Evolutionary conservation across 2,888 invertebrate species (phyloP).

Genomic region (Hipparchia sbordonii): DNA sequence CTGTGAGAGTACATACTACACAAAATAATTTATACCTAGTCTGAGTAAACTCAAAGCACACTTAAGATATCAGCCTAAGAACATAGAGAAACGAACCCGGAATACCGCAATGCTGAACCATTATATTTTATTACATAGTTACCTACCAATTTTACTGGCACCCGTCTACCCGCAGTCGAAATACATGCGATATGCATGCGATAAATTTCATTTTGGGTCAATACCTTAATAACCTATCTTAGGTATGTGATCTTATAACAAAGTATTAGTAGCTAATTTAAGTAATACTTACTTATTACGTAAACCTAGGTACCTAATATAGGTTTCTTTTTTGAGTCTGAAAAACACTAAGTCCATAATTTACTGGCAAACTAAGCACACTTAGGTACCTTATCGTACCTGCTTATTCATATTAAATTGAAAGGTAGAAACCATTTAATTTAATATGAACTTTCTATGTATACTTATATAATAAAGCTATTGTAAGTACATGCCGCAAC

Average conservation of each 20-base stretch:
- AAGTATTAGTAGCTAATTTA: too few species aligned
- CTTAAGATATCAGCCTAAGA: too few species aligned
- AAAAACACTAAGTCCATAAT: too few species aligned
- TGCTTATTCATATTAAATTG: neutral
- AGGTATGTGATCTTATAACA: too few species aligned
- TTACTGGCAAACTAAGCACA: too few species aligned
- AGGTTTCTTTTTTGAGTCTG: too few species aligned
- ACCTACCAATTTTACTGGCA: neutral
- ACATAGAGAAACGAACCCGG: neutral
- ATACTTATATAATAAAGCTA: neutral
- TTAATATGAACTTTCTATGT: neutral
- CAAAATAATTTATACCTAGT: too few species aligned
- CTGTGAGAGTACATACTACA: too few species aligned
- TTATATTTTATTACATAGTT: conserved; percentile 32
- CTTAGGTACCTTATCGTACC: too few species aligned
- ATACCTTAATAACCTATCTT: neutral
- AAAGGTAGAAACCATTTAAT: neutral
- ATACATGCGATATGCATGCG: neutral
- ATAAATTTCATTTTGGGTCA: neutral
- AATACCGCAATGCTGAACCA: conserved; percentile 34
- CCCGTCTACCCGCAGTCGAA: conserved; percentile 3
- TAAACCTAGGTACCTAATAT: too few species aligned
- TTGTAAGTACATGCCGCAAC: neutral
- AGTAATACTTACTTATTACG: too few species aligned
- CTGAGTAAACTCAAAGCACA: too few species aligned